phyloP scores from a whole-genome alignment of 2,113 vertebrate genomes.

The Natator depressus region DNA sequence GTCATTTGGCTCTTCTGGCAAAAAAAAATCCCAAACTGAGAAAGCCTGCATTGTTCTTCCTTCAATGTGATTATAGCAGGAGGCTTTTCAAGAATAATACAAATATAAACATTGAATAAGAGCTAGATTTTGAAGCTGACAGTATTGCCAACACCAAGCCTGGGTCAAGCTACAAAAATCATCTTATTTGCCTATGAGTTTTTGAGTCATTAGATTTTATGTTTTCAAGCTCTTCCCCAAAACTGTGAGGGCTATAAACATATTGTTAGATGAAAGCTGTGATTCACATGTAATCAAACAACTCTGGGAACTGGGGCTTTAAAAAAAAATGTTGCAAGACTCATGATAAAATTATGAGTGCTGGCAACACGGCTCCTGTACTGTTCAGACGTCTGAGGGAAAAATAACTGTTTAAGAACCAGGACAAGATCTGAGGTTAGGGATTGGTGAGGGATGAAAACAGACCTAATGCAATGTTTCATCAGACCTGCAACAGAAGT shows the following conservation, averaged over 20 bases:
- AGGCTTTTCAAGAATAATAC: neutral
- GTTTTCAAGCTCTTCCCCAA: neutral
- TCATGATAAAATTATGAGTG: neutral
- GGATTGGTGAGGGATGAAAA: neutral
- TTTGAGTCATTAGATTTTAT: neutral
- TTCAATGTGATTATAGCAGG: neutral
- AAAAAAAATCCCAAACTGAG: neutral
- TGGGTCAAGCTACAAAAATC: neutral
- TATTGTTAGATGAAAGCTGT: neutral
- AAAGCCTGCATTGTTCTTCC: neutral
- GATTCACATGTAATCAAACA: neutral
- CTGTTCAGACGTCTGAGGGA: neutral
- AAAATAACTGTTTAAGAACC: neutral
- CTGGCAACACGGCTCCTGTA: neutral
- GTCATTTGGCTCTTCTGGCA: neutral
- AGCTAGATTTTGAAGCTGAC: neutral
- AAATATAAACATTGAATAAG: neutral
- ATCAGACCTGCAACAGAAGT: neutral
- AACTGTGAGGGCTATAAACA: neutral
- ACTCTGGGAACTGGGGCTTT: neutral
- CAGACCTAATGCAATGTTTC: neutral
- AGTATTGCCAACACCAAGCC: neutral
- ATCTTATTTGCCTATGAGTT: neutral
- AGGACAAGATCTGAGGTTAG: neutral
- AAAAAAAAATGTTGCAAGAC: neutral